A percentile compares a stretch with the other conserved stretches of the same genome.
These are phyloP conservation scores for Tanaodytes sp. DNA, from an alignment of 2,888 invertebrate species.

Conservation along the genomic window DNA sequence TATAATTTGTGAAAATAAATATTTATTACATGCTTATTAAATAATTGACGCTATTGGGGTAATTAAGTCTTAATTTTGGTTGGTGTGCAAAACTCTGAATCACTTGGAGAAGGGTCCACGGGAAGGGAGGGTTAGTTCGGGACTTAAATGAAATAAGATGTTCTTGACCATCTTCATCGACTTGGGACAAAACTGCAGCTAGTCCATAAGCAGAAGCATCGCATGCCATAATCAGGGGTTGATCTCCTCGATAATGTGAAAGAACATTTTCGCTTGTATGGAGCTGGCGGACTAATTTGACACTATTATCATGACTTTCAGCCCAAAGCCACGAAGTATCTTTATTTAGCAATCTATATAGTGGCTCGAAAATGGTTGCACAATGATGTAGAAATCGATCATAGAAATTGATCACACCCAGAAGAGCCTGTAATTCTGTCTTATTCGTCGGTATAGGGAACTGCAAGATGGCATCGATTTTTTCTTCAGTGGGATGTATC, in stretches of 20 bases:
- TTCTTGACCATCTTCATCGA: neutral
- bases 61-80: too few relatives aligned
- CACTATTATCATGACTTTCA: neutral
- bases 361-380: constrained; percentile 4
- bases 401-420: constrained; percentile 6
- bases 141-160: neutral
- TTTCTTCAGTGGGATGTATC: neutral
- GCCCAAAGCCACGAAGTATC: constrained; percentile 1
- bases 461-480: neutral
- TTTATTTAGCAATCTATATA: constrained; percentile 1
- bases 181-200: constrained; percentile 1
- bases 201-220: constrained; percentile 14
- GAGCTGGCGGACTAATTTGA: neutral
- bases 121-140: too few relatives aligned
- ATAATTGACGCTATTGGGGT: too few relatives aligned
- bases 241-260: neutral
- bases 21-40: too few relatives aligned
- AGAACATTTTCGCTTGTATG: neutral
- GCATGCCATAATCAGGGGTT: constrained; percentile 1
- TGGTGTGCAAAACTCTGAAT: too few relatives aligned
- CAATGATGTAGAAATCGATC: neutral
- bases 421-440: neutral
- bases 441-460: neutral
- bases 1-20: too few relatives aligned
- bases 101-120: too few relatives aligned